Conservation (phyloP, 2,113 vertebrate genomes). For the Chloebia gouldiae region DNA sequence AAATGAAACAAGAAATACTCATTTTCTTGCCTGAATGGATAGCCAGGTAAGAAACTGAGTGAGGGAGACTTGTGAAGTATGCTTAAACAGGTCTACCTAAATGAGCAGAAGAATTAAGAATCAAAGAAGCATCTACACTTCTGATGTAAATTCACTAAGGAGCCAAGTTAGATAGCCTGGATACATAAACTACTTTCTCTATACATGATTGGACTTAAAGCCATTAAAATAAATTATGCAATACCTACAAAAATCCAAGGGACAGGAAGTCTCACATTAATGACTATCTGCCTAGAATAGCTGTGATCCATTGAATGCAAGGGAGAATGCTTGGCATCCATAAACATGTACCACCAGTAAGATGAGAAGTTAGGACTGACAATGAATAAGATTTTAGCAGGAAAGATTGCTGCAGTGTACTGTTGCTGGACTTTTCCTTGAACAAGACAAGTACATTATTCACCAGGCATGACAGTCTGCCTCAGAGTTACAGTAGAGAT, state of each 20-base stretch:
- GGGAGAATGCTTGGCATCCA: neutral
- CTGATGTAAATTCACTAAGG: neutral
- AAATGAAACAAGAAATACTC: neutral
- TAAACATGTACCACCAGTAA: neutral
- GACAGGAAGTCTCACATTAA: neutral
- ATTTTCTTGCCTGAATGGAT: neutral
- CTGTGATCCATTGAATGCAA: neutral
- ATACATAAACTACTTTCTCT: neutral
- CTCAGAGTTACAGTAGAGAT: neutral
- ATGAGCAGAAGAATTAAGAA: neutral
- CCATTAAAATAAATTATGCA: neutral
- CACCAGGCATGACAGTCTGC: neutral
- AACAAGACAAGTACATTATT: fast-evolving
- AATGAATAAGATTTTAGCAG: neutral
- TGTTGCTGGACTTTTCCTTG: neutral
- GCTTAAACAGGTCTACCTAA: neutral
- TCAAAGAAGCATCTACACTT: neutral
- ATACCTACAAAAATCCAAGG: neutral
- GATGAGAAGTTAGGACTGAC: neutral
- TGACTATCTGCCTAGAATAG: neutral
- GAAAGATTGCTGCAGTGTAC: neutral
- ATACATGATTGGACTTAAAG: neutral
- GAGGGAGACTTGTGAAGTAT: neutral
- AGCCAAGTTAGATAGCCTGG: fast-evolving
- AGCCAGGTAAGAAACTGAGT: neutral